phyloP scores from a whole-genome alignment of 2,888 invertebrate genomes.

The Leptura quadrifasciata region DNA sequence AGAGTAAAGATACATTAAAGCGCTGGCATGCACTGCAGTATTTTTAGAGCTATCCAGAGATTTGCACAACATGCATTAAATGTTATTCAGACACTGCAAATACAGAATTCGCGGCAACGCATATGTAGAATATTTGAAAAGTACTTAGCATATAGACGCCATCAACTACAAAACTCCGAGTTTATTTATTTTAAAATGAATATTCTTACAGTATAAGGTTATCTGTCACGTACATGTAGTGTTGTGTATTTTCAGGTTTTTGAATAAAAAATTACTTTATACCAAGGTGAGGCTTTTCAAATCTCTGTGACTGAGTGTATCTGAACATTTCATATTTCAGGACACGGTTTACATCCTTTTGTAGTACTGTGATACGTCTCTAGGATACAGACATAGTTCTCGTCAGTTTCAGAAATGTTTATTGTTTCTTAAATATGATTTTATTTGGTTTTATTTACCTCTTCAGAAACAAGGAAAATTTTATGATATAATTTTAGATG shows the following conservation, averaged over 20 bases:
- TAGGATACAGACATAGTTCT: no score
- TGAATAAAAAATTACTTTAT: slow-evolving; percentile 15
- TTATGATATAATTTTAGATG: neutral
- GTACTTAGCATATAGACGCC: slow-evolving; percentile 22
- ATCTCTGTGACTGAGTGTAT: neutral
- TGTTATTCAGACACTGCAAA: slow-evolving; percentile 26
- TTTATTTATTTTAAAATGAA: slow-evolving; percentile 24
- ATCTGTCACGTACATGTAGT: slow-evolving; percentile 16
- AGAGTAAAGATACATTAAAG: slow-evolving; percentile 5
- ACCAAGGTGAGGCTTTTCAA: neutral
- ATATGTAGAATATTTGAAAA: slow-evolving; percentile 28
- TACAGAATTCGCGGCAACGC: slow-evolving; percentile 17
- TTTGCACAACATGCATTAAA: slow-evolving; percentile 29
- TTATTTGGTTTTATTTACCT: no score
- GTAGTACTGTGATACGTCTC: neutral
- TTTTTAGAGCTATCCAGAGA: slow-evolving; percentile 25
- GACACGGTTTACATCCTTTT: neutral
- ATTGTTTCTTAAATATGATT: no score
- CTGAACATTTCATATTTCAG: neutral
- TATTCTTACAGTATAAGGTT: slow-evolving; percentile 11
- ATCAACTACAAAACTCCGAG: slow-evolving; percentile 19
- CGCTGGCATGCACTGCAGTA: slow-evolving; percentile 25
- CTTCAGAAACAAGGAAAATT: no score
- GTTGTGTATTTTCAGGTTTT: slow-evolving; percentile 10
- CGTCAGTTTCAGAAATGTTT: neutral